Evolutionary conservation across 2,888 invertebrate species (phyloP).

Genomic region (Lacanobia wlatinum): DNA sequence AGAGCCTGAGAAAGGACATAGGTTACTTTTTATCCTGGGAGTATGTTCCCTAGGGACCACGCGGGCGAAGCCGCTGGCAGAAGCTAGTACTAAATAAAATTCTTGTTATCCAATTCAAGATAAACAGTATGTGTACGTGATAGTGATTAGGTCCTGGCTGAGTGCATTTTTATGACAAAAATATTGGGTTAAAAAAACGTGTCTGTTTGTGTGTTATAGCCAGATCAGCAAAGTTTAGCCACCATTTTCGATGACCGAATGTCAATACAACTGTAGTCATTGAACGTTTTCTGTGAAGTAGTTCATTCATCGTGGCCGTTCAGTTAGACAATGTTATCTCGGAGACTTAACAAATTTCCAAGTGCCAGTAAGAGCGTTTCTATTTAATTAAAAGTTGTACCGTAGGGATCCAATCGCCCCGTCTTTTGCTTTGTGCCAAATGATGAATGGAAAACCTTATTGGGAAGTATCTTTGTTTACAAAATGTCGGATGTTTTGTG

Average conservation of each 20-base stretch:
- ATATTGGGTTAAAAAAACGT: background rate
- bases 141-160: too few species aligned
- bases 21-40: too few species aligned
- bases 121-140: background rate
- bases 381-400: constrained; percentile 84
- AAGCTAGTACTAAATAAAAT: too few species aligned
- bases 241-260: constrained; percentile 28
- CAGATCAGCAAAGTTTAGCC: background rate
- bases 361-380: constrained; percentile 76
- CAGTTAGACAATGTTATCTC: constrained; percentile 77
- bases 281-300: constrained; percentile 44
- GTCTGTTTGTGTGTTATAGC: background rate
- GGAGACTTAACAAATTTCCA: constrained; percentile 77
- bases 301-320: constrained; percentile 62
- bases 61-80: too few species aligned
- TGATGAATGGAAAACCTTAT: constrained; percentile 70
- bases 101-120: background rate
- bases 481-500: constrained; percentile 41
- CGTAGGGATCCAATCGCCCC: constrained; percentile 70
- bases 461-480: constrained; percentile 50
- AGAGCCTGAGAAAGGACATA: too few species aligned
- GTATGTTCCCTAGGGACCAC: too few species aligned
- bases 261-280: constrained; percentile 36
- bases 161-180: background rate
- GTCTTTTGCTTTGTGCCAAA: constrained; percentile 70